A percentile compares a stretch with the other conserved stretches of the same genome.
These are phyloP conservation scores for Nephrotoma appendiculata DNA, from an alignment of 2,888 invertebrate species.

Conservation along the genomic window DNA sequence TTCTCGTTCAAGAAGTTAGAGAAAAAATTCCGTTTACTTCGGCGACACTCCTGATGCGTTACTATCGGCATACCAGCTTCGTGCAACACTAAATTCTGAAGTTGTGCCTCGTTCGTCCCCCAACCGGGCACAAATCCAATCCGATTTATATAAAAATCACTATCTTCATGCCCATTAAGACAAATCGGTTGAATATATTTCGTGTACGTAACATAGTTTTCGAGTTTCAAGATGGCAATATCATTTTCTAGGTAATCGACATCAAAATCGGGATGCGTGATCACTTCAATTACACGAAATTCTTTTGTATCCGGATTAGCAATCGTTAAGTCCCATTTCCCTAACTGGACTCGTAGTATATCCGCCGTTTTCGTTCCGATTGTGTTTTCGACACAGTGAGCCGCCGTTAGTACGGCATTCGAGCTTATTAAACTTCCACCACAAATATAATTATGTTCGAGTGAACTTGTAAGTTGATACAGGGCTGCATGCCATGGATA, in stretches of 20 bases:
- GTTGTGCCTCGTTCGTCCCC: conserved; percentile 24
- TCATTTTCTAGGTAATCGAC: neutral
- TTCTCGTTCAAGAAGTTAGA: conserved; percentile 8
- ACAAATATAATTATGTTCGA: conserved; percentile 19
- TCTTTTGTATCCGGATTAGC: conserved; percentile 24
- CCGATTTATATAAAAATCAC: neutral
- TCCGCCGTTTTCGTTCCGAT: conserved; percentile 20
- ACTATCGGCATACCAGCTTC: conserved; percentile 24
- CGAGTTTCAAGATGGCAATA: neutral
- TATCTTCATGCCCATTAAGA: conserved; percentile 20
- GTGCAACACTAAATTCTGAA: conserved; percentile 11
- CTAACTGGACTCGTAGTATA: conserved; percentile 24
- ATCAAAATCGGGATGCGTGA: conserved; percentile 9
- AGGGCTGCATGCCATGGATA: conserved; percentile 35
- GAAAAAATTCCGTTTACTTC: conserved; percentile 13
- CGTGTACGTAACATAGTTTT: conserved; percentile 19
- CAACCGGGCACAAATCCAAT: conserved; percentile 20
- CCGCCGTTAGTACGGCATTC: conserved; percentile 22
- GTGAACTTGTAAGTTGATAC: neutral
- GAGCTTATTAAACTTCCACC: conserved; percentile 30
- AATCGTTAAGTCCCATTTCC: conserved; percentile 27
- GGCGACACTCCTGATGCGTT: conserved; percentile 22
- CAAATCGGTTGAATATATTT: conserved; percentile 29
- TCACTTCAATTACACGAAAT: conserved; percentile 14
- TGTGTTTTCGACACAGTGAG: conserved; percentile 18